These are phyloP conservation scores for Felis chaus DNA, from an alignment of 2,113 vertebrate genomes.

Conservation along the genomic window DNA sequence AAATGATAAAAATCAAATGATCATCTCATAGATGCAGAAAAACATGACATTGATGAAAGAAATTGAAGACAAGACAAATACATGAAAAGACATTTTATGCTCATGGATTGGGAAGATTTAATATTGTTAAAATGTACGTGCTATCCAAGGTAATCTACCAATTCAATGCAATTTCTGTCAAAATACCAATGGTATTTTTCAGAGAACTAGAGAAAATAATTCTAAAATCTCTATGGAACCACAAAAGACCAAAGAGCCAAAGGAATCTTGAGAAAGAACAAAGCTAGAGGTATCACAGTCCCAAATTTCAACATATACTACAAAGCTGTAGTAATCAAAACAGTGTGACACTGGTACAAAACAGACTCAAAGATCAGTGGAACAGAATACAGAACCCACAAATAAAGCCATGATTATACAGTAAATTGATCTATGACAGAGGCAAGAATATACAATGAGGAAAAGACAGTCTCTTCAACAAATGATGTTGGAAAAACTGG, in stretches of 20 bases:
- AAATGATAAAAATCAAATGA: neutral
- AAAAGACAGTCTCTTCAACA: neutral
- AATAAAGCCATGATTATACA: neutral
- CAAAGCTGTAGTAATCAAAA: neutral
- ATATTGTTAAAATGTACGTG: neutral
- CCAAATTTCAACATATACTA: neutral
- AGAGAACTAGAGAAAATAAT: neutral
- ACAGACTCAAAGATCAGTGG: neutral
- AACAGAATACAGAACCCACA: neutral
- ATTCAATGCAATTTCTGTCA: neutral
- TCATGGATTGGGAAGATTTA: neutral
- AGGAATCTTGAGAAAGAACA: neutral
- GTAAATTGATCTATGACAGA: neutral
- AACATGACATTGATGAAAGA: neutral
- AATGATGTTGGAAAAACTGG: neutral
- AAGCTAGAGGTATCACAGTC: neutral
- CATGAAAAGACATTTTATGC: neutral
- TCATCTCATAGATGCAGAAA: neutral
- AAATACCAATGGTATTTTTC: neutral
- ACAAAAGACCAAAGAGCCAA: neutral
- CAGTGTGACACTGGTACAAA: neutral
- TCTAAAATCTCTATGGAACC: neutral
- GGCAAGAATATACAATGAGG: neutral
- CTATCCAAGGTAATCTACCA: neutral
- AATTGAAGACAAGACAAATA: neutral